Base-by-base conservation (phyloP, 2,888 invertebrate species). In the Norana najaformis region DNA sequence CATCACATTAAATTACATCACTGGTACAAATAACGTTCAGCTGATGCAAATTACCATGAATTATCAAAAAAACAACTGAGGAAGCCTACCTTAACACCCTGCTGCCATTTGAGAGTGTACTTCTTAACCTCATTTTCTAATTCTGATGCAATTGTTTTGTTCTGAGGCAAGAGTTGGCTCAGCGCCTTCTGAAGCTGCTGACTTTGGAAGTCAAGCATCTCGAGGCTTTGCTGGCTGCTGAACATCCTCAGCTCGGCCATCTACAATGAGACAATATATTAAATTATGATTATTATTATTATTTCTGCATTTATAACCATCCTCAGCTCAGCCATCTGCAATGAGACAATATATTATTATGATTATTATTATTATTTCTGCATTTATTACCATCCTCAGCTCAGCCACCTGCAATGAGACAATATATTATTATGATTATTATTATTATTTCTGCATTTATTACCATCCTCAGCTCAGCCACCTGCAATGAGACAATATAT, bases 161-260 rank as follows among this genome's bases (percentile, higher is more conserved):
- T 90, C 53, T 89, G 90, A 16, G 83, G 37, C 23, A 91, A 91
- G 82, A 91, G 83, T 0, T 18, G 34, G 91, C 93, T 92, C 39
- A 95, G 92, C 91, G 95, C 95, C 69, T 94, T 93, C 41, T 94
- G 91, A 37, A 95, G 92, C 37, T 93, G 93, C 11, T 96, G 95
- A 0, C 95, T 95, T 88, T 97, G 96, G 93, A 97, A 96, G 92
- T 94, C 94, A 93, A 94, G 93, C 91, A 93, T 95, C 37, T 97
- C 96, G 0, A 97, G 96, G 94, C 97, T 96, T 94, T 96, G 96
- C 35, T 96, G 94, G 92, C 93, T 93, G 47, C 94, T 93, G 91
- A 93, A 93, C 23, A 94, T 92, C 90, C 94, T 94, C 93, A 94
- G 93, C 90, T 94, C 94, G 20, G 94, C 94, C 92, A 93, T 93